Conservation (phyloP, 1,140 invertebrate species). For the Drosophila trapezifrons region DNA sequence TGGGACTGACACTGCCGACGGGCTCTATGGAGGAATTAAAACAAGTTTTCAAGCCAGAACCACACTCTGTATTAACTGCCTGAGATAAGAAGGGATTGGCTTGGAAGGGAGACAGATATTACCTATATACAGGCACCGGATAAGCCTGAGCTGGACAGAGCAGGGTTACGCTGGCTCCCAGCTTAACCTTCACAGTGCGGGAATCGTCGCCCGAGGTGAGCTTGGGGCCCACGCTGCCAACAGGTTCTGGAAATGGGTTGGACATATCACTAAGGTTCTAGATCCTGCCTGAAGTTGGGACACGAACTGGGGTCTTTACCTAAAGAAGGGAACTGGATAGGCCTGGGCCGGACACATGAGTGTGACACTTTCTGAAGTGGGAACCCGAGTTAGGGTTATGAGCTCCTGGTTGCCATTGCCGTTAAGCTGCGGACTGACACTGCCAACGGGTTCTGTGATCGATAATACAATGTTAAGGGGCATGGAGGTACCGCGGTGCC, state of each 20-base stretch:
- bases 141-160: conserved; percentile 89
- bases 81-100: conserved; percentile 10
- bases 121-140: conserved; percentile 89
- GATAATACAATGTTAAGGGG: not conserved
- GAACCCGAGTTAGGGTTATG: conserved; percentile 68
- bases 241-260: conserved; percentile 85
- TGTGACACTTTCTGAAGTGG: conserved; percentile 84
- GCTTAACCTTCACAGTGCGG: conserved; percentile 84
- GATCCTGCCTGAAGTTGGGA: conserved; percentile 44
- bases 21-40: conserved; percentile 73
- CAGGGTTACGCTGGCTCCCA: conserved; percentile 85
- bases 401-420: conserved; percentile 73
- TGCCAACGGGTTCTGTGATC: conserved; percentile 86
- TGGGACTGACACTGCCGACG: conserved; percentile 84
- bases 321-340: conserved; percentile 88
- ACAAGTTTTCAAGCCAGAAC: not conserved
- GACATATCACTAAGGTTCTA: not conserved
- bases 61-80: conserved; percentile 42
- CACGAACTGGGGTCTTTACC: conserved; percentile 84
- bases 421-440: conserved; percentile 86
- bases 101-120: conserved; percentile 45
- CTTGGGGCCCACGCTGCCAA: conserved; percentile 87
- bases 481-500: conserved; percentile 1
- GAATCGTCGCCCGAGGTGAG: conserved; percentile 85
- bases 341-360: conserved; percentile 88